These are phyloP conservation scores for Dreissena polymorpha DNA, from an alignment of 1,140 invertebrate species.

Conservation along the genomic window DNA sequence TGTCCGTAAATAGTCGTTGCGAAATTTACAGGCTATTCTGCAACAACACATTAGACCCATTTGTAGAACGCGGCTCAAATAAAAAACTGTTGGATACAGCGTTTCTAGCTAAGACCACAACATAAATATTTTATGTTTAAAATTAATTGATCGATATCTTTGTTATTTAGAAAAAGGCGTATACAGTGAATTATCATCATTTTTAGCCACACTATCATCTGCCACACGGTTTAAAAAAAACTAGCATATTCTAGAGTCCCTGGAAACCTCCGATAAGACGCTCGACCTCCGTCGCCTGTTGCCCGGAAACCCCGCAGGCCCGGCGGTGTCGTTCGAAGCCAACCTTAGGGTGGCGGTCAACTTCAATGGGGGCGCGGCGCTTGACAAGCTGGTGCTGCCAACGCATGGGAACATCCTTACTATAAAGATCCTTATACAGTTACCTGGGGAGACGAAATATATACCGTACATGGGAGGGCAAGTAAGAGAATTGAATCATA, in stretches of 20 bases:
- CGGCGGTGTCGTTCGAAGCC: conserved; percentile 14
- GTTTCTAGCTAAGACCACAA: no score
- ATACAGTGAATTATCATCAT: neutral
- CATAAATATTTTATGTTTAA: no score
- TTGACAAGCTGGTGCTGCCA: conserved; percentile 23
- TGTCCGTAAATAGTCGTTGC: no score
- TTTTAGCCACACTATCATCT: neutral
- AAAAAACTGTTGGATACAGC: no score
- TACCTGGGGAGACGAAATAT: conserved; percentile 39
- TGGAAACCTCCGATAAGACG: conserved; percentile 13
- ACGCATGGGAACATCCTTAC: conserved; percentile 41
- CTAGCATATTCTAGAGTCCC: neutral
- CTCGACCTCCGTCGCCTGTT: neutral
- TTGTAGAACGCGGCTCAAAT: no score
- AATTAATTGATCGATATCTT: no score
- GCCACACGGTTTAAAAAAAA: neutral
- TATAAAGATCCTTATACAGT: conserved; percentile 40
- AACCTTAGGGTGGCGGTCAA: conserved; percentile 29
- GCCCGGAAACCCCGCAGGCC: conserved; percentile 11
- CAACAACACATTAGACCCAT: no score
- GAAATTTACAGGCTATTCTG: no score
- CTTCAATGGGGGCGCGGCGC: conserved; percentile 33
- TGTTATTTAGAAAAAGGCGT: no score
- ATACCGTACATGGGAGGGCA: conserved; percentile 38
- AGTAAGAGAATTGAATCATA: no score